phyloP scores from a whole-genome alignment of 1,140 invertebrate genomes.

The Cotesia glomerata region DNA sequence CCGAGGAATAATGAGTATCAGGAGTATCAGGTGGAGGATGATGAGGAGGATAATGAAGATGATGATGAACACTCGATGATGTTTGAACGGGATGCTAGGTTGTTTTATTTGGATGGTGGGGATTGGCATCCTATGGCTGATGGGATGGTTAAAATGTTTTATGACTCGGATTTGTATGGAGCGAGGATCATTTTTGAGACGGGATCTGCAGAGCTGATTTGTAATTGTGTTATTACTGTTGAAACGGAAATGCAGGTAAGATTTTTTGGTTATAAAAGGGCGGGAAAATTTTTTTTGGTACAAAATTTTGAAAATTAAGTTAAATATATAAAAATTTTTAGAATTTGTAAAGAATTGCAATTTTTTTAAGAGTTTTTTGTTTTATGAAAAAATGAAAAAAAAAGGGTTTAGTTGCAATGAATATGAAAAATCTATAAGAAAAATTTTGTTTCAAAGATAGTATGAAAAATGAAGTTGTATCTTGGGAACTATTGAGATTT shows the following conservation, averaged over 20 bases:
- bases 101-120: conserved; percentile 32
- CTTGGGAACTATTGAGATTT: no score
- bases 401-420: no score
- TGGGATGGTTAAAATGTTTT: conserved; percentile 63
- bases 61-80: conserved; percentile 52
- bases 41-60: conserved; percentile 57
- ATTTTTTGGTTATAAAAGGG: conserved; percentile 6
- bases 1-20: conserved; percentile 44
- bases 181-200: conserved; percentile 57
- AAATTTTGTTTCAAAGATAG: no score
- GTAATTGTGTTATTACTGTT: conserved; percentile 63
- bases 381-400: no score
- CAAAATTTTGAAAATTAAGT: no score
- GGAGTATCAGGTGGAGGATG: conserved; percentile 47
- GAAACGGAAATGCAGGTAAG: conserved; percentile 59
- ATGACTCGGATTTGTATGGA: conserved; percentile 63
- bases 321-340: no score
- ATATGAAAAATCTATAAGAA: no score
- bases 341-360: no score
- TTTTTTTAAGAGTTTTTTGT: no score
- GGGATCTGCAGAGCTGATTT: conserved; percentile 55
- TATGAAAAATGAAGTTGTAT: no score
- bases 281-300: not conserved
- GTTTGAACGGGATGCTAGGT: conserved; percentile 56
- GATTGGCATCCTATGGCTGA: conserved; percentile 49